A percentile compares a stretch with the other conserved stretches of the same genome.
Conservation (phyloP, 2,888 invertebrate genomes). For the Catotricha subobsoleta region DNA sequence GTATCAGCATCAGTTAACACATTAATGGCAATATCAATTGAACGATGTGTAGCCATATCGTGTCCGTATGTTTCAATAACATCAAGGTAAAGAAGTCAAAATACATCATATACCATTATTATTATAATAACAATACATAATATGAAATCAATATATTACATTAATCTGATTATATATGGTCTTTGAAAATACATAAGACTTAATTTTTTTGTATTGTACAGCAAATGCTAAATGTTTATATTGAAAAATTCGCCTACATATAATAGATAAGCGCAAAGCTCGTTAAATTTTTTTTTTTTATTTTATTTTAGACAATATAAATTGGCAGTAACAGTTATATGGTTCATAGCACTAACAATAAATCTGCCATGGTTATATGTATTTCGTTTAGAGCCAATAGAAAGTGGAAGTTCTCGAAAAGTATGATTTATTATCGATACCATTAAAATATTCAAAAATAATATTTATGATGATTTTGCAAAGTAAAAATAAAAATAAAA, state of each 20-base stretch:
- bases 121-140: too few species aligned
- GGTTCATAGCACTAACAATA: constrained; percentile 30
- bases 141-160: too few species aligned
- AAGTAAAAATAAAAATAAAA: background rate
- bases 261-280: too few species aligned
- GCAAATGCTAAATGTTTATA: too few species aligned
- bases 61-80: constrained; percentile 31
- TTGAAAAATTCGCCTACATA: too few species aligned
- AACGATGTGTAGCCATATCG: constrained; percentile 34
- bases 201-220: too few species aligned
- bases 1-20: constrained; percentile 39
- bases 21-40: constrained; percentile 36
- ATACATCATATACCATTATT: too few species aligned
- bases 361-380: constrained; percentile 34
- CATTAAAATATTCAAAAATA: too few species aligned
- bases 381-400: constrained; percentile 27
- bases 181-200: too few species aligned
- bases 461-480: background rate
- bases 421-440: constrained; percentile 3
- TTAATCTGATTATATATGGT: too few species aligned
- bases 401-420: constrained; percentile 17
- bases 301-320: constrained; percentile 18
- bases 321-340: constrained; percentile 28
- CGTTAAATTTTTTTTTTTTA: too few species aligned
- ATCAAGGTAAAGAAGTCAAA: constrained; percentile 16